phyloP scores from a whole-genome alignment of 2,113 vertebrate species.

The Grallaria varia region DNA sequence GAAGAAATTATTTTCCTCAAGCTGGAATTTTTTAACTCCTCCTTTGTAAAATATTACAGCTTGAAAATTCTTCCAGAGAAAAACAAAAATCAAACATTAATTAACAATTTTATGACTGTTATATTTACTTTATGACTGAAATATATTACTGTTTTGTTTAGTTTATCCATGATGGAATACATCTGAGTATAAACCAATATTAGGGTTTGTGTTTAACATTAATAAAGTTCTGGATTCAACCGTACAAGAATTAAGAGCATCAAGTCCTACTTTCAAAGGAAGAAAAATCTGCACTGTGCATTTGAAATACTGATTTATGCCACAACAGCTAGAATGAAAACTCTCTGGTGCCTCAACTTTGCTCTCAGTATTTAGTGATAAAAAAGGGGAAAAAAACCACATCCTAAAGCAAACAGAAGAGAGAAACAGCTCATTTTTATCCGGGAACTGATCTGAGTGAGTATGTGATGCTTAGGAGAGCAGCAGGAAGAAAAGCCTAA shows the following conservation, averaged over 20 bases:
- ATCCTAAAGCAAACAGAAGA: constrained; percentile 43
- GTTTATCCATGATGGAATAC: not conserved
- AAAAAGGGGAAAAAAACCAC: not conserved
- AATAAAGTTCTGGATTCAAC: constrained; percentile 32
- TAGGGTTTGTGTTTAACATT: not conserved
- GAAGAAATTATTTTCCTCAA: not conserved
- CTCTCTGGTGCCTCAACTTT: constrained; percentile 28
- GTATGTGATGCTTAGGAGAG: not conserved
- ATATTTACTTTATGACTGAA: not conserved
- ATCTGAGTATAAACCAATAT: constrained; percentile 3
- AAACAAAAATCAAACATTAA: not conserved
- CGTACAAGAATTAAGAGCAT: constrained; percentile 33
- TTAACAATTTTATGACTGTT: constrained; percentile 26
- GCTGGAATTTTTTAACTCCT: not conserved
- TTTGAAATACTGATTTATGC: constrained; percentile 71
- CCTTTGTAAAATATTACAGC: constrained; percentile 7
- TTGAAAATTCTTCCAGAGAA: constrained; percentile 15
- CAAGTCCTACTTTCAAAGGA: constrained; percentile 9
- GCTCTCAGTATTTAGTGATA: constrained; percentile 13
- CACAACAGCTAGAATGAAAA: constrained; percentile 25
- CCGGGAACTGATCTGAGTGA: not conserved
- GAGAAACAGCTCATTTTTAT: constrained; percentile 45
- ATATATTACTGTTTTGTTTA: not conserved
- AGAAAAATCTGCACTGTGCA: not conserved
- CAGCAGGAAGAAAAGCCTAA: not conserved